These are phyloP conservation scores for Sinotaia quadrata DNA, from an alignment of 2,888 invertebrate genomes.

Conservation along the genomic window DNA sequence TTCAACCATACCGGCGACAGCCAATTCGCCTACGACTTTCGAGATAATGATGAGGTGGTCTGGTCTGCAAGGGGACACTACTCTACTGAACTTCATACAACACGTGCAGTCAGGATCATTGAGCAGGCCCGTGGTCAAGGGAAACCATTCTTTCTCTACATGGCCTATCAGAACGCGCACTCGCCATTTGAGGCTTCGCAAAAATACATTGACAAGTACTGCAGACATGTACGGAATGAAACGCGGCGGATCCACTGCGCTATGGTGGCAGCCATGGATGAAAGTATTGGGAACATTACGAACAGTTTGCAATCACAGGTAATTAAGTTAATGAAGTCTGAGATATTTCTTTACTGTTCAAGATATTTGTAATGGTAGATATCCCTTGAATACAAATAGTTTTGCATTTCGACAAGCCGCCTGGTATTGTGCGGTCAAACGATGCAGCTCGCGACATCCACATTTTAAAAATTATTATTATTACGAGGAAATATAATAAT, in stretches of 20 bases:
- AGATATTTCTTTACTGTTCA: no score
- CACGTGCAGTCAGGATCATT: conserved; percentile 19
- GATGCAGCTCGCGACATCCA: no score
- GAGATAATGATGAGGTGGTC: conserved; percentile 22
- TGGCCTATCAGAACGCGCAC: conserved; percentile 24
- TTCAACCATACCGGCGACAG: conserved; percentile 24
- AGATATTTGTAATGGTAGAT: no score
- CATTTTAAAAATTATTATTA: no score
- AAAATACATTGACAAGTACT: conserved; percentile 15
- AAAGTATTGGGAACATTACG: conserved; percentile 24
- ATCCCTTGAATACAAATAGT: no score
- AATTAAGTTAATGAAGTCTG: no score
- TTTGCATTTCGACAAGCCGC: no score
- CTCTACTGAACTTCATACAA: conserved; percentile 21
- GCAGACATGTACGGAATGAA: conserved; percentile 21
- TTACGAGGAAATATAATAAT: no score
- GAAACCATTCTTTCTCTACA: conserved; percentile 23
- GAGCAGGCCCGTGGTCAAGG: not conserved
- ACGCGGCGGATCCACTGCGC: conserved; percentile 16
- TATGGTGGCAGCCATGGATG: conserved; percentile 27
- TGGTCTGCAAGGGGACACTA: conserved; percentile 28
- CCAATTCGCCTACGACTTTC: conserved; percentile 13
- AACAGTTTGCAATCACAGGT: conserved; percentile 16
- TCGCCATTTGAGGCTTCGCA: conserved; percentile 19
- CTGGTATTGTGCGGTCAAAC: no score